Base-by-base conservation (phyloP, 2,113 vertebrate genomes). In the Proteles cristata region DNA sequence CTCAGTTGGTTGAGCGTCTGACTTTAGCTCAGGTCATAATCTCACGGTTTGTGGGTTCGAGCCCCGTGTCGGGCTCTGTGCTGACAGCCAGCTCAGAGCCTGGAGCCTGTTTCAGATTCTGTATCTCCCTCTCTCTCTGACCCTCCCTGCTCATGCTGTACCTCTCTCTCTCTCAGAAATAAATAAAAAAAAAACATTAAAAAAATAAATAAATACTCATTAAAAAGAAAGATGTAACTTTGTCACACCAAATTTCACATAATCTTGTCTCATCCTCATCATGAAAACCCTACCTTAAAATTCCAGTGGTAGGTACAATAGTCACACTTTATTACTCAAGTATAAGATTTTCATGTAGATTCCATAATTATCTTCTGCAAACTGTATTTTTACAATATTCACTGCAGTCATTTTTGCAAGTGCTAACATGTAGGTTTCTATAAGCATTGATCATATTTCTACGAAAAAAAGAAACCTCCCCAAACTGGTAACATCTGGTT, bases 401-500 rank as follows among this genome's bases (percentile, higher is more conserved):
- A 50, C 48, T 66, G 10, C 11, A 35, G 73, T 82, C 28, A 77
- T 65, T 96, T 96, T 95, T 58, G 48, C 45, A 90, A 96, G 90
- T 88, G 58, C 84, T 96, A 94, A 94, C 94, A 92, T 82, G 92
- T 81, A 96, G 39, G 39, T 92, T 90, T 71, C 58, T 84, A 85
- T 74, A 96, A 66, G 39, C 53, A 93, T 9, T 69, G 53, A 35
- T 93, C 69, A 82, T 84, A 82, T 88, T 96, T 96, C 61, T 81
- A 9, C 45, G 84, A 43, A 83, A 61, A 68, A 25, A 33, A 39
- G 53, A 25, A 33, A 50, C 23, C 1, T 48, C 33, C 88, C 43
- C 55, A 28, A 90, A 90, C 80, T 93, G 85, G 93, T 91, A 85
- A 79, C 58, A 96, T 96, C 63, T 96, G 90, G 48, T 61, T 97